Base-by-base conservation (phyloP, 1,140 invertebrate genomes). In the Euwallacea fornicatus region DNA sequence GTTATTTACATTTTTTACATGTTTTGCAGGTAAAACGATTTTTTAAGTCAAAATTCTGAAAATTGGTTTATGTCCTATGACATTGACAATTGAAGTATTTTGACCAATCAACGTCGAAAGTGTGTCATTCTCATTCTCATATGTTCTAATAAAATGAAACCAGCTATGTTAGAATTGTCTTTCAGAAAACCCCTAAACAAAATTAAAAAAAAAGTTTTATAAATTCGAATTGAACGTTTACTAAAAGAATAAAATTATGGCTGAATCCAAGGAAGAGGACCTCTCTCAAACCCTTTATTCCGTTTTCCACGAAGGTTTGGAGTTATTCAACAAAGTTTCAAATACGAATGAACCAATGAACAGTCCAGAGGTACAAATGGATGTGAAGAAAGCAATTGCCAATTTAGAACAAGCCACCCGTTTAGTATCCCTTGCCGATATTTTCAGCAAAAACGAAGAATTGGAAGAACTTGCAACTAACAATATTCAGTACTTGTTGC, bases 381-480 rank as follows among this genome's bases (percentile, higher is more conserved):
- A 73, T 64, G 50, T 95, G 0, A 90, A 86, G 79, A 85, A 84
- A 74, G 84, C 86, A 7, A 93, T 95, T 82, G 81, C 83, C 16
- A 85, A 88, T 44, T 88, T 95, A 67, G 93, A 96, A 83, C 85
- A 92, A 76, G 84, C 88, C 2, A 96, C 93, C 13, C 86, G 84
- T 73, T 80, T 94, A 60, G 93, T 95, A 0, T 95, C 92, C 7
- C 71, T 89, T 47, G 84, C 91, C 0, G 89, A 87, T 55, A 86
- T 98, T 81, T 98, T 97, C 77, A 96, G 94, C 81, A 80, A 81
- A 42, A 98, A 98, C 83, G 96, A 98, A 86, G 84, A 83, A 33
- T 84, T 95, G 53, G 93, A 96, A 62, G 96, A 98, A 84, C 80
- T 98, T 9, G 82, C 93, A 0, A 95, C 94, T 10, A 88, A 90